A percentile compares a stretch with the other conserved stretches of the same genome.
These are phyloP conservation scores for Metopia argyrocephala DNA, from an alignment of 2,888 invertebrate species.

Conservation along the genomic window DNA sequence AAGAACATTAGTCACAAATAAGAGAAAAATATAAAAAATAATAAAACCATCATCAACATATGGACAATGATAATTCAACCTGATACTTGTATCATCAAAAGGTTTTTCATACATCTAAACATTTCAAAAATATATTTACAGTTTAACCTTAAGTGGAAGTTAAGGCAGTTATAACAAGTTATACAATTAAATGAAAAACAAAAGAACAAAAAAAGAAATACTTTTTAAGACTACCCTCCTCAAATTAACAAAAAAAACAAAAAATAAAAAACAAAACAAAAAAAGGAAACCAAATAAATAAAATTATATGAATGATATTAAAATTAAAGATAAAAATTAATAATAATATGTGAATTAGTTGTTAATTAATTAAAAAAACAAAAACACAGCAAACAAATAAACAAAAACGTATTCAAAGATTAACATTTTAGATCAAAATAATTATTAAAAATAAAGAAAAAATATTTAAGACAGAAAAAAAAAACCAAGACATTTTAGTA, in stretches of 20 bases:
- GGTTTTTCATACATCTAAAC: slow-evolving; percentile 40
- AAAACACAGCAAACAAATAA: slow-evolving; percentile 9
- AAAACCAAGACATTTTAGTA: slow-evolving; percentile 6
- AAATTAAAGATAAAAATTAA: slow-evolving; percentile 27
- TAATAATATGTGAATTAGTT: slow-evolving; percentile 54
- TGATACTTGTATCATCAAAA: slow-evolving; percentile 43
- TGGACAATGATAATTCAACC: slow-evolving; percentile 46
- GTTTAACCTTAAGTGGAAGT: slow-evolving; percentile 59
- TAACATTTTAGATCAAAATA: slow-evolving; percentile 66
- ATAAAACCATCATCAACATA: background rate
- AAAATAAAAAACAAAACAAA: slow-evolving; percentile 17
- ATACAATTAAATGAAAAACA: slow-evolving; percentile 1
- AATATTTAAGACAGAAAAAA: slow-evolving; percentile 9
- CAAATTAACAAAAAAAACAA: slow-evolving; percentile 23
- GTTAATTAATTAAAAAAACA: slow-evolving; percentile 37
- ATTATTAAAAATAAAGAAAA: slow-evolving; percentile 27
- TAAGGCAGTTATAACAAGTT: slow-evolving; percentile 35
- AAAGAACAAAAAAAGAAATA: too few relatives aligned
- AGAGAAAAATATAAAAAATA: background rate
- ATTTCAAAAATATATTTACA: slow-evolving; percentile 7
- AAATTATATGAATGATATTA: slow-evolving; percentile 53
- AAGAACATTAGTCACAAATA: slow-evolving; percentile 19
- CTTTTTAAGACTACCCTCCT: slow-evolving; percentile 51
- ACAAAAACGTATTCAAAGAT: slow-evolving; percentile 55
- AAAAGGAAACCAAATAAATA: slow-evolving; percentile 51